Conservation (phyloP, 2,888 invertebrate genomes). For the Syritta pipiens region DNA sequence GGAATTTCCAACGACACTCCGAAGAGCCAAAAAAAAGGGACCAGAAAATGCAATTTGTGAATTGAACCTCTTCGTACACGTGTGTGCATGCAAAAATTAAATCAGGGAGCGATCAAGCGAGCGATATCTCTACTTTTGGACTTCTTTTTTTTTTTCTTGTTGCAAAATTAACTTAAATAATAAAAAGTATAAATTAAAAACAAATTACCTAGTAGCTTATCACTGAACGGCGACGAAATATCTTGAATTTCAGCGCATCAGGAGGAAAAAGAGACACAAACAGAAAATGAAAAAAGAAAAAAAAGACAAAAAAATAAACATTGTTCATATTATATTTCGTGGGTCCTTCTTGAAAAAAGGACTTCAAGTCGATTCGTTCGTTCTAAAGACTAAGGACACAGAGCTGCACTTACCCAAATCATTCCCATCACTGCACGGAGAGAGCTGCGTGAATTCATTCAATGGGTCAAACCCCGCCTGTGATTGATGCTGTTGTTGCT, state of each 20-base stretch:
- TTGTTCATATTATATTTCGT: conserved; percentile 53
- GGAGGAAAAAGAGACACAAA: conserved; percentile 43
- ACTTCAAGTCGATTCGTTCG: too few species aligned
- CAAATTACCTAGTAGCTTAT: conserved; percentile 68
- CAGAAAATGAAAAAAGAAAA: conserved; percentile 31
- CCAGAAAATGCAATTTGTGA: too few species aligned
- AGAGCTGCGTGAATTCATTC: conserved; percentile 78
- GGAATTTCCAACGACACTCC: too few species aligned
- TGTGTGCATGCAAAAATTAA: too few species aligned
- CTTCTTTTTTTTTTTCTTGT: too few species aligned
- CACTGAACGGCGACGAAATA: conserved; percentile 68
- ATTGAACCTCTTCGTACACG: too few species aligned
- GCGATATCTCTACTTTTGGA: too few species aligned
- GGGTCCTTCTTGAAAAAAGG: conserved; percentile 6
- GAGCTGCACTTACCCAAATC: conserved; percentile 71
- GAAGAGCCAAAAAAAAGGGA: too few species aligned
- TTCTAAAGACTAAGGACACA: too few species aligned
- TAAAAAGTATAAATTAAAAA: not conserved
- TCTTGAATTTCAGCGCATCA: conserved; percentile 69
- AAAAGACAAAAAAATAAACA: conserved; percentile 31
- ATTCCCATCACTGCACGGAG: conserved; percentile 73
- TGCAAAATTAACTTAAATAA: conserved; percentile 73
- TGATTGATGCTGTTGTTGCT: conserved; percentile 34
- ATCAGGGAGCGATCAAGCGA: too few species aligned
- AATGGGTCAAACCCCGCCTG: conserved; percentile 59